These are phyloP conservation scores for Cyprinodon tularosa DNA, from an alignment of 2,113 vertebrate genomes.

Conservation along the genomic window DNA sequence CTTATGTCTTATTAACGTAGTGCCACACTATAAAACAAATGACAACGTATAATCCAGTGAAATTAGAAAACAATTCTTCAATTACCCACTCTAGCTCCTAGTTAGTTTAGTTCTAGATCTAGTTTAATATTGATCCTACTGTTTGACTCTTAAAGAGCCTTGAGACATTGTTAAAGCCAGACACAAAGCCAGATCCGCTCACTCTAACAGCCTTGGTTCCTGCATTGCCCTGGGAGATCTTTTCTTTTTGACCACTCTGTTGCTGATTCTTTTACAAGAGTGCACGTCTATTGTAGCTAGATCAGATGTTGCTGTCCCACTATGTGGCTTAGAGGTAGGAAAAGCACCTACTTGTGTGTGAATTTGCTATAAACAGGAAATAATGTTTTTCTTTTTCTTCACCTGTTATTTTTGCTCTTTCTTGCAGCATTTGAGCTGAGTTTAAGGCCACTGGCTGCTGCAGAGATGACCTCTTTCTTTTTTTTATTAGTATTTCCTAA, in stretches of 20 bases:
- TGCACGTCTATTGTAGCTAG: slow-evolving; percentile 23
- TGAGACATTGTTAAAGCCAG: slow-evolving; percentile 7
- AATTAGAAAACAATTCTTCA: not conserved
- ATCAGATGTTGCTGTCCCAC: slow-evolving; percentile 22
- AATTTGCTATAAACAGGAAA: slow-evolving; percentile 42
- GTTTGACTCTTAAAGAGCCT: not conserved
- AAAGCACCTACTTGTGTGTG: slow-evolving; percentile 42
- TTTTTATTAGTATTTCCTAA: not conserved
- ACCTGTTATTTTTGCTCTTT: slow-evolving; percentile 35
- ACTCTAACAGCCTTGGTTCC: slow-evolving; percentile 32
- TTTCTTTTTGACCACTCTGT: slow-evolving; percentile 34
- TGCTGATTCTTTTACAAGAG: slow-evolving; percentile 21
- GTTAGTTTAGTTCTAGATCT: not conserved
- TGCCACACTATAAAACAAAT: not conserved
- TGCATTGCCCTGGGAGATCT: slow-evolving; percentile 31
- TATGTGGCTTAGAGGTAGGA: slow-evolving; percentile 39
- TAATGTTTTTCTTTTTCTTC: slow-evolving; percentile 36
- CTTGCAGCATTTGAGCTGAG: slow-evolving; percentile 15
- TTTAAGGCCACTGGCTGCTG: slow-evolving; percentile 18
- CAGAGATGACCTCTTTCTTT: slow-evolving; percentile 1
- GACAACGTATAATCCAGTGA: not conserved
- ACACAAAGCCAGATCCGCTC: slow-evolving; percentile 38
- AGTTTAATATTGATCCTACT: not conserved
- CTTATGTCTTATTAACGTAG: not conserved
- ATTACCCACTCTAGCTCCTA: not conserved